These are phyloP conservation scores for Herminia tarsipennalis DNA, from an alignment of 2,888 invertebrate genomes.

Conservation along the genomic window DNA sequence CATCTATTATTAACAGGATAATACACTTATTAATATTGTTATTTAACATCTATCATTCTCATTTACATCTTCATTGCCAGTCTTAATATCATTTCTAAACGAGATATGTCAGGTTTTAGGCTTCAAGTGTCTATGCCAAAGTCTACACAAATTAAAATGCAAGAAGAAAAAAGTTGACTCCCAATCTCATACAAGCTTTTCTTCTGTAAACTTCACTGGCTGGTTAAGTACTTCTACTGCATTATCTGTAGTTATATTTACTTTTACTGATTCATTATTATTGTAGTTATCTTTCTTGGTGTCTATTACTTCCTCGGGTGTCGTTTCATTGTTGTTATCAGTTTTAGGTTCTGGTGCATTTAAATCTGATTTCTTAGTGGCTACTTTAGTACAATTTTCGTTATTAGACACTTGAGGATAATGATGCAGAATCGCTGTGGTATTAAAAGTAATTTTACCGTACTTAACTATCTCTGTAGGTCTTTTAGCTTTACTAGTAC, in stretches of 20 bases:
- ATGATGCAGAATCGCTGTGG: conserved; percentile 78
- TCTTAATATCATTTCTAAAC: conserved; percentile 68
- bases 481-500: conserved; percentile 67
- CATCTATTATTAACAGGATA: conserved; percentile 34
- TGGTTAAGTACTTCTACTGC: conserved; percentile 57
- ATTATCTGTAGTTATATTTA: conserved; percentile 52
- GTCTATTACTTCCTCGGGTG: conserved; percentile 26
- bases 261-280: conserved; percentile 62
- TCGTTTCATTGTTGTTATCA: conserved; percentile 66
- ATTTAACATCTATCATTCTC: conserved; percentile 22
- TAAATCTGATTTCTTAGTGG: conserved; percentile 65
- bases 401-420: conserved; percentile 73
- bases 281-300: conserved; percentile 62
- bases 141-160: conserved; percentile 57
- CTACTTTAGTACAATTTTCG: conserved; percentile 43
- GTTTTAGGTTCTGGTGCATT: conserved; percentile 57
- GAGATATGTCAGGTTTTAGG: conserved; percentile 43
- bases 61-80: conserved; percentile 53
- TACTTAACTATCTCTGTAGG: conserved; percentile 74
- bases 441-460: conserved; percentile 79
- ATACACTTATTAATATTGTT: conserved; percentile 20
- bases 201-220: conserved; percentile 76
- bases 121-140: conserved; percentile 48
- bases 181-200: conserved; percentile 80
- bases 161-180: conserved; percentile 60